Percentiles rank a stretch among this genome's conserved stretches.
Evolutionary conservation across 1,140 invertebrate species (phyloP).

Genomic region (Philotrypesis tridentata): DNA sequence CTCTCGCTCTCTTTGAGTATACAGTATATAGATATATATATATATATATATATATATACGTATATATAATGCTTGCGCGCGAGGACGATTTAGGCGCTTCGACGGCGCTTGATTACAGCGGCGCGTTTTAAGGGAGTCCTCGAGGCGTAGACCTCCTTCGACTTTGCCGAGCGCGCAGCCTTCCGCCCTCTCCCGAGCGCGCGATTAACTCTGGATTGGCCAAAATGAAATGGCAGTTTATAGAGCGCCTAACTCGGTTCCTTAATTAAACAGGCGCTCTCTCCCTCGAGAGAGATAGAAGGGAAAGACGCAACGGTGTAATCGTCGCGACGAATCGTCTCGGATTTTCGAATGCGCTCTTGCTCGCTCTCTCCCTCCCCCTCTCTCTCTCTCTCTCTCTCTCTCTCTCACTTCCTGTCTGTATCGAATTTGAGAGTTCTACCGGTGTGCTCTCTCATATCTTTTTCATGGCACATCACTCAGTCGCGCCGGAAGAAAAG

Average conservation of each 20-base stretch:
- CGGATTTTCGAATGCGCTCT: neutral
- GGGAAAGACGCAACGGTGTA: neutral
- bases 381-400: too few relatives aligned
- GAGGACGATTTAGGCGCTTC: neutral
- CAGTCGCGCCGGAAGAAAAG: neutral
- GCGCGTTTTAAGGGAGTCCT: neutral
- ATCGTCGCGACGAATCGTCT: neutral
- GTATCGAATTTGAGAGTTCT: neutral
- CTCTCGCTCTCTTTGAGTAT: neutral
- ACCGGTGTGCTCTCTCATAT: neutral
- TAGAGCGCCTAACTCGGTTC: constrained; percentile 1
- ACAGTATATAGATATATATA: too few relatives aligned
- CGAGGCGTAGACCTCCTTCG: neutral
- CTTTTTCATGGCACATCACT: neutral
- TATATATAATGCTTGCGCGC: neutral
- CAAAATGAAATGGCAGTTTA: constrained; percentile 39
- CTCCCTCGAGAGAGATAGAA: neutral
- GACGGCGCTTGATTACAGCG: constrained; percentile 16
- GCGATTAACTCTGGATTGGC: constrained; percentile 41
- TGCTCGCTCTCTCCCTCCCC: too few relatives aligned
- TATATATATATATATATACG: too few relatives aligned
- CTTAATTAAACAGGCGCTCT: constrained; percentile 38
- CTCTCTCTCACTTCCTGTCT: too few relatives aligned
- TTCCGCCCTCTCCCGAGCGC: constrained; percentile 5
- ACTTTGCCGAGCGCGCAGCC: neutral